A percentile compares a stretch with the other conserved stretches of the same genome.
phyloP scores from a whole-genome alignment of 2,888 invertebrate species.

The Amiota communis region DNA sequence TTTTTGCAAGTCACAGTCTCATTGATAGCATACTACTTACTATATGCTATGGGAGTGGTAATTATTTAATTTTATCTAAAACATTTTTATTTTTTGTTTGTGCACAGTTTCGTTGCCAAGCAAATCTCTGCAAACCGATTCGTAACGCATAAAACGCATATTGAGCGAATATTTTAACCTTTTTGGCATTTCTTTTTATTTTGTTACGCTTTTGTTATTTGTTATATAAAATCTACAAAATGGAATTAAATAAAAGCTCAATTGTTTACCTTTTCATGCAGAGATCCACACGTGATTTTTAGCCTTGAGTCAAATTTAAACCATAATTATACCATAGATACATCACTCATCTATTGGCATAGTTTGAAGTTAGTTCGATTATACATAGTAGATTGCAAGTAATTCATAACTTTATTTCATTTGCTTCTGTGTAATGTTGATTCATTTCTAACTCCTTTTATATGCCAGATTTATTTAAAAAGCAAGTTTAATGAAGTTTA shows the following conservation, averaged over 20 bases:
- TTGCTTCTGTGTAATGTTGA: constrained; percentile 16
- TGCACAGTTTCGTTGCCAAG: too few relatives aligned
- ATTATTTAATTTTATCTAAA: too few relatives aligned
- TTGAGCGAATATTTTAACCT: too few relatives aligned
- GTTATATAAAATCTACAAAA: not conserved
- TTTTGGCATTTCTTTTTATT: too few relatives aligned
- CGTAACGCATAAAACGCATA: too few relatives aligned
- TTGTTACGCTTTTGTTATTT: too few relatives aligned
- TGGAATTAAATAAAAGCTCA: constrained; percentile 2
- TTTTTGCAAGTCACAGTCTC: too few relatives aligned
- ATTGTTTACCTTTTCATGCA: not conserved
- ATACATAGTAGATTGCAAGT: constrained; percentile 33
- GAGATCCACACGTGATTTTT: not conserved
- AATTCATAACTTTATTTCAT: constrained; percentile 15
- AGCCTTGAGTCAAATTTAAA: not conserved
- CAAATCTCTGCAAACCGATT: too few relatives aligned
- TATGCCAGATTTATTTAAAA: constrained; percentile 4
- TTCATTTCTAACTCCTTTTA: not conserved
- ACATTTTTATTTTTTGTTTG: too few relatives aligned
- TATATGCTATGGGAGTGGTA: too few relatives aligned
- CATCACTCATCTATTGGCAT: not conserved
- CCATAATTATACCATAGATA: not conserved
- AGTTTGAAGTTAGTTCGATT: constrained; percentile 29
- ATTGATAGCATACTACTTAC: too few relatives aligned
- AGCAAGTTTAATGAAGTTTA: constrained; percentile 51